Evolutionary conservation across 2,113 vertebrate genomes (phyloP).

Genomic region (Gopherus evgoodei): DNA sequence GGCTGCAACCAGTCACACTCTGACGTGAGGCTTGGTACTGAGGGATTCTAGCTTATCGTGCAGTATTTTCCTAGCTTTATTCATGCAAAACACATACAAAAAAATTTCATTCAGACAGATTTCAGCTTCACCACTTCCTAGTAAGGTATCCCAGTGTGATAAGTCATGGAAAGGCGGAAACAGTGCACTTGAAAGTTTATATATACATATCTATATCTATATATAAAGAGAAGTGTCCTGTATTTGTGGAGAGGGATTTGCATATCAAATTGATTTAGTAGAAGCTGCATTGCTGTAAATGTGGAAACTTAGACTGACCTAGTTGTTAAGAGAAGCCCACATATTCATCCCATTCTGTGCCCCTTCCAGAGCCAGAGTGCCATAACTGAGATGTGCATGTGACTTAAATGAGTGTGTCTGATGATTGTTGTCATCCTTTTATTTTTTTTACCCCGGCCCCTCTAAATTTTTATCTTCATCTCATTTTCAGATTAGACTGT

Average conservation of each 20-base stretch:
- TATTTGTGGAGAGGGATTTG: not conserved
- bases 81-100: not conserved
- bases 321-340: not conserved
- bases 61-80: not conserved
- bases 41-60: not conserved
- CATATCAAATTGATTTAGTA: fast-evolving
- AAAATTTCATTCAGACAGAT: not conserved
- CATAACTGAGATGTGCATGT: not conserved
- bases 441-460: not conserved
- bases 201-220: not conserved
- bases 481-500: not conserved
- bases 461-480: fast-evolving
- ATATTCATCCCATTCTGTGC: not conserved
- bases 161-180: not conserved
- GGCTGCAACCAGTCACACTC: not conserved
- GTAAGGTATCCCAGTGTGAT: not conserved
- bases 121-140: not conserved
- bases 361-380: not conserved
- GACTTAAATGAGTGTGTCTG: not conserved
- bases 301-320: not conserved
- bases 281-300: not conserved
- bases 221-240: not conserved
- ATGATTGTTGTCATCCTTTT: conserved; percentile 24
- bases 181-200: conserved; percentile 16
- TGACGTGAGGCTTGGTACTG: no score